Base-by-base conservation (phyloP, 2,797 vertebrate genomes). In the Alfaro cultratus region DNA sequence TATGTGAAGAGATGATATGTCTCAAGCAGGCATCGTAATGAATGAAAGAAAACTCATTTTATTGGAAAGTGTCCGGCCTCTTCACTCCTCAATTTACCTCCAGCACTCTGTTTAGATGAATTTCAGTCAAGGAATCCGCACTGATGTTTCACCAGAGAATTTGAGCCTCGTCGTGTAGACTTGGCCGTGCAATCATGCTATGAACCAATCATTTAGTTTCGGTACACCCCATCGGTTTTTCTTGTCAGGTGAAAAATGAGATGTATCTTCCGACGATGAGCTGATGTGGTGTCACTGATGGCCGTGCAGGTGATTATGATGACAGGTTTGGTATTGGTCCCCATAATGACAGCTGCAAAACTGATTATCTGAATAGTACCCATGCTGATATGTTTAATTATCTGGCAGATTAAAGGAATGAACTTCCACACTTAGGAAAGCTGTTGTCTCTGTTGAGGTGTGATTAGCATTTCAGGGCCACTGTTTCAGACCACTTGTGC, bases 221-320 rank as follows among this genome's bases (percentile, higher is more conserved):
- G 0, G 12, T 41, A 64, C 81, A 85, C 85, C 39, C 83, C 80
- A 82, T 88, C 70, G 77, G 15, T 68, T 81, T 73, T 82, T 77
- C 47, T 45, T 80, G 53, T 84, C 79, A 81, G 80, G 80, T 88
- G 57, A 81, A 85, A 90, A 92, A 91, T 86, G 77, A 91, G 80
- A 80, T 82, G 74, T 51, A 72, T 82, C 82, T 78, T 80, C 72
- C 55, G 83, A 83, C 72, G 85, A 86, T 55, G 75, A 72, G 79
- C 68, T 79, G 86, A 82, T 82, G 77, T 31, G 15, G n/a, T 80
- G 84, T 74, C 43, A 1, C 75, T 47, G 80, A 85, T 83, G 81
- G 73, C 74, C 43, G 62, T 75, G 51, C 34, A 39, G 60, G 74
- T 77, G 68, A 80, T 75, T 81, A 83, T 68, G 75, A 74, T 74